phyloP scores from a whole-genome alignment of 2,113 vertebrate genomes.

The Calcarius ornatus region DNA sequence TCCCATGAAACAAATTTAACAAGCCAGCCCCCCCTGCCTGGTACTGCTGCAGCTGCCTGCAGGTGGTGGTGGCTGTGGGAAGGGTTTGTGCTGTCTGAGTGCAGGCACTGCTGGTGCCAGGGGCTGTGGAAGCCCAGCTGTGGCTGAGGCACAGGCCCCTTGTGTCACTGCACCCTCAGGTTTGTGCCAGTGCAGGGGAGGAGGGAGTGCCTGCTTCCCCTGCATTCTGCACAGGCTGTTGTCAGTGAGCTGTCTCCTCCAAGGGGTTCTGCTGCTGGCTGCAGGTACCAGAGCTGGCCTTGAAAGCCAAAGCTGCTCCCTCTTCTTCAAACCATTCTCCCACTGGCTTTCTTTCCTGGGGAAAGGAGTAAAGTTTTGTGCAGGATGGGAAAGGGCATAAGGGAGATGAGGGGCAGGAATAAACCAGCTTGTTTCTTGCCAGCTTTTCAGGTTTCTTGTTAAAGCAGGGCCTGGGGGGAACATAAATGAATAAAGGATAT shows the following conservation, averaged over 20 bases:
- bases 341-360: neutral
- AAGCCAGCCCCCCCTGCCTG: too few relatives aligned
- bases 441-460: neutral
- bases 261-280: neutral
- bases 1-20: neutral
- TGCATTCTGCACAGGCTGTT: neutral
- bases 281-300: neutral
- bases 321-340: neutral
- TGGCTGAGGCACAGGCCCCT: neutral
- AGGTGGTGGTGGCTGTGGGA: rapidly evolving
- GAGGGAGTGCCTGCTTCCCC: neutral
- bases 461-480: neutral
- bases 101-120: neutral
- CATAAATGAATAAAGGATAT: neutral
- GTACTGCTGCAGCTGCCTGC: neutral
- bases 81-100: neutral
- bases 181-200: neutral
- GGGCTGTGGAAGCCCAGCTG: neutral
- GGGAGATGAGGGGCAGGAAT: neutral
- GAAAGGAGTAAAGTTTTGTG: neutral
- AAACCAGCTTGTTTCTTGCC: neutral
- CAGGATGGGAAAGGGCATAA: neutral
- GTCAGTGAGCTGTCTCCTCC: neutral
- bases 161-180: rapidly evolving
- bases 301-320: neutral